These are phyloP conservation scores for Zhengitettix transpicula DNA, from an alignment of 2,888 invertebrate species.

Conservation along the genomic window DNA sequence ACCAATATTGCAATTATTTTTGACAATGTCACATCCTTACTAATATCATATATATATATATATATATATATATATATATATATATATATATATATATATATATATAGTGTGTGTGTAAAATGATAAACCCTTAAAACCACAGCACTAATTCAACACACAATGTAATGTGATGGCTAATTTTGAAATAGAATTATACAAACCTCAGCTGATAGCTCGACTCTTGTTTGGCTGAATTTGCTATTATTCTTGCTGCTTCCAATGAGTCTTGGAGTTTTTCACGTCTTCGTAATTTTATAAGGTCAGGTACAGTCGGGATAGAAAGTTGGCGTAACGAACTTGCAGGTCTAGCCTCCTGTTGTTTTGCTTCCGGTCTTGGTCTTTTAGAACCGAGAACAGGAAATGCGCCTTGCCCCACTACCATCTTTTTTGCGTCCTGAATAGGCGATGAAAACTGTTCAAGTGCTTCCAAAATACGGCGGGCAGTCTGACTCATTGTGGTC, in stretches of 20 bases:
- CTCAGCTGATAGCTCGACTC: background rate
- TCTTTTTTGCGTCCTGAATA: conserved; percentile 57
- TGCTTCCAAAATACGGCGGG: conserved; percentile 60
- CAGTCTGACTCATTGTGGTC: conserved; percentile 46
- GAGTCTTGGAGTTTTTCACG: conserved; percentile 40
- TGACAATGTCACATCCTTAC: no score
- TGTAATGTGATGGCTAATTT: no score
- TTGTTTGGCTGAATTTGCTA: conserved; percentile 30
- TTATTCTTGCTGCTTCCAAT: conserved; percentile 41
- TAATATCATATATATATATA: no score
- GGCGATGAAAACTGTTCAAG: conserved; percentile 72
- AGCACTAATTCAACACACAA: no score
- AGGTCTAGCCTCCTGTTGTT: background rate
- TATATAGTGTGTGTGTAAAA: no score
- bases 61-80: no score
- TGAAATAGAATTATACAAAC: background rate
- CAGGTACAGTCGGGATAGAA: conserved; percentile 44
- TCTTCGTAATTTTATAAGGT: conserved; percentile 40
- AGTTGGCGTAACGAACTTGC: conserved; percentile 16
- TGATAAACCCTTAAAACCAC: no score
- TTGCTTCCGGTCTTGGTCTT: background rate
- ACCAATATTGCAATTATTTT: background rate
- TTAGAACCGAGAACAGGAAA: background rate
- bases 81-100: no score
- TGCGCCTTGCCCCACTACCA: conserved; percentile 30